phyloP scores from a whole-genome alignment of 2,888 invertebrate genomes.

The Malthinus seriepunctatus region DNA sequence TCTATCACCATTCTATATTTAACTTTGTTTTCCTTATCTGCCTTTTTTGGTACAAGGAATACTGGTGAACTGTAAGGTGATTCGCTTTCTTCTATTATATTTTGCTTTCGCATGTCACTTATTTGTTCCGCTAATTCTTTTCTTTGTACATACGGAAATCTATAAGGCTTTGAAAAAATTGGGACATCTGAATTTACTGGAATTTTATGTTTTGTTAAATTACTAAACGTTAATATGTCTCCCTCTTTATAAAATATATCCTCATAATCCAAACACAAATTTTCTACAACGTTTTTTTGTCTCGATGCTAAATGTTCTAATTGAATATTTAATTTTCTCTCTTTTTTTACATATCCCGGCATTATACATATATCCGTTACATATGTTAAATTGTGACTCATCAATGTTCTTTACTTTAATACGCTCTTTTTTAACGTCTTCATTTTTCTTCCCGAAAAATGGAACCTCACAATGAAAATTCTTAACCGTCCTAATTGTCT shows the following conservation, averaged over 20 bases:
- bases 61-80: too few species aligned
- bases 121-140: too few species aligned
- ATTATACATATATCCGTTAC: too few species aligned
- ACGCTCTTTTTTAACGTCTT: background rate
- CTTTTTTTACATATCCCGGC: too few species aligned
- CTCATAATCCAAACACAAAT: slow-evolving; percentile 3
- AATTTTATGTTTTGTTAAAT: slow-evolving; percentile 35
- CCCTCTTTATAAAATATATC: slow-evolving; percentile 25
- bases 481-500: background rate
- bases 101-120: too few species aligned
- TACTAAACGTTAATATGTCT: slow-evolving; percentile 28
- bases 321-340: too few species aligned
- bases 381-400: too few species aligned
- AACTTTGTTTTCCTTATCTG: too few species aligned
- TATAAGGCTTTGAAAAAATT: slow-evolving; percentile 20
- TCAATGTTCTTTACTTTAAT: too few species aligned
- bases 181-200: slow-evolving; percentile 2
- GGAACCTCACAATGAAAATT: background rate
- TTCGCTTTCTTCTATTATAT: too few species aligned
- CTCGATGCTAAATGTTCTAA: background rate
- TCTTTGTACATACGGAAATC: slow-evolving; percentile 23
- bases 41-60: too few species aligned
- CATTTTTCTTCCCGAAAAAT: background rate
- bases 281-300: background rate
- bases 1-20: too few species aligned